These are phyloP conservation scores for Pagetopsis macropterus DNA, from an alignment of 2,797 vertebrate species.

Conservation along the genomic window DNA sequence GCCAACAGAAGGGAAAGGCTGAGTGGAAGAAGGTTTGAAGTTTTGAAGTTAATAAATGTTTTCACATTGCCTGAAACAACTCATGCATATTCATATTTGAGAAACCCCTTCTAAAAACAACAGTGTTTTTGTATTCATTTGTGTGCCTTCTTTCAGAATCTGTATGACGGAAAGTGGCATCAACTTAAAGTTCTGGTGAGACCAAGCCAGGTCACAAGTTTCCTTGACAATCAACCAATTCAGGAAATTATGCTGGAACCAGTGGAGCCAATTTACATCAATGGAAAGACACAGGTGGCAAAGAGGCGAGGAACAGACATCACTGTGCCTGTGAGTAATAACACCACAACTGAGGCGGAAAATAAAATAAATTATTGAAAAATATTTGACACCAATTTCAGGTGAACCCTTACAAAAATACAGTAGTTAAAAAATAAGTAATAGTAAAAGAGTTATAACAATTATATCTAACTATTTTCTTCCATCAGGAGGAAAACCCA, in stretches of 20 bases:
- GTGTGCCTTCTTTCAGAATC: constrained; percentile 62
- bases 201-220: constrained; percentile 69
- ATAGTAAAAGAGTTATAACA: background rate
- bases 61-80: constrained; percentile 8
- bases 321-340: constrained; percentile 80
- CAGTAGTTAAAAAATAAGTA: background rate
- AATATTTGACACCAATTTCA: background rate
- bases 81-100: background rate
- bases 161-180: constrained; percentile 87
- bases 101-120: constrained; percentile 6
- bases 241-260: constrained; percentile 70
- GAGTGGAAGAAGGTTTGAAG: constrained; percentile 31
- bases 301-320: constrained; percentile 74
- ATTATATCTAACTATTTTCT: background rate
- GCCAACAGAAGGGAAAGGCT: constrained; percentile 19
- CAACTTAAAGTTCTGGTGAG: constrained; percentile 85
- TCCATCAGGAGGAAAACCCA: no score
- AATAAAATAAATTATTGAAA: background rate
- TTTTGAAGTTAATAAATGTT: constrained; percentile 26
- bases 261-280: constrained; percentile 84
- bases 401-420: background rate
- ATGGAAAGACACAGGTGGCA: constrained; percentile 84
- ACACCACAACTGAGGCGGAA: background rate
- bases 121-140: background rate
- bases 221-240: constrained; percentile 79